Conservation (phyloP, 2,113 vertebrate genomes). For the Mirounga angustirostris region DNA sequence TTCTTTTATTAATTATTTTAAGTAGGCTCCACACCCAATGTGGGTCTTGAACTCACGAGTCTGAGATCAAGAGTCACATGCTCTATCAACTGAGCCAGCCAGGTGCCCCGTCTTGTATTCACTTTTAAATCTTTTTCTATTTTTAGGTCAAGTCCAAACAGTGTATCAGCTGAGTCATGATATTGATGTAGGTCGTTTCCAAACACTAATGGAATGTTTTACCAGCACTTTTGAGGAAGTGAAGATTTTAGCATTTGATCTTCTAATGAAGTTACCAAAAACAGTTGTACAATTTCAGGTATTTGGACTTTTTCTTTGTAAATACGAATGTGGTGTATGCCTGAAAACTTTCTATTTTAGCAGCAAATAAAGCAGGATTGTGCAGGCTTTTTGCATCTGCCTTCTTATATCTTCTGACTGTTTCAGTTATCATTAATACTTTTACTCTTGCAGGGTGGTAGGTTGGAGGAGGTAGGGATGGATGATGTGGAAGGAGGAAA, state of each 20-base stretch:
- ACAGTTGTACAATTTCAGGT: slow-evolving; percentile 91
- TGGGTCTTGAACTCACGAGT: neutral
- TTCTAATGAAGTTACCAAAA: slow-evolving; percentile 92
- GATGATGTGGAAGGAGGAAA: neutral
- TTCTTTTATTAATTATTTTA: neutral
- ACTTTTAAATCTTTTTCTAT: neutral
- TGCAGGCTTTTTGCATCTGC: neutral
- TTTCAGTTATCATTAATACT: neutral
- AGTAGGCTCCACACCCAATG: neutral
- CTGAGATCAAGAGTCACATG: neutral
- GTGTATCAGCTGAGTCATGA: slow-evolving; percentile 90
- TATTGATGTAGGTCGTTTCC: slow-evolving; percentile 89
- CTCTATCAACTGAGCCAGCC: neutral
- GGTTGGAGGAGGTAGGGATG: neutral
- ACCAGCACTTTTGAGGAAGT: slow-evolving; percentile 97
- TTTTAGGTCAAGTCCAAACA: slow-evolving; percentile 79
- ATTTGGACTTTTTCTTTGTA: neutral
- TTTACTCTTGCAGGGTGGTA: neutral
- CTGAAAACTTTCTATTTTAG: slow-evolving; percentile 6
- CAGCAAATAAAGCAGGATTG: neutral
- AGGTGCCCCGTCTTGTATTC: neutral
- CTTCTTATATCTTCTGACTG: neutral
- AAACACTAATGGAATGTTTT: slow-evolving; percentile 92
- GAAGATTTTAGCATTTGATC: slow-evolving; percentile 92
- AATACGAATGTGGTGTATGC: neutral